Percentiles rank a stretch among this genome's conserved stretches.
Evolutionary conservation across 1,140 invertebrate species (phyloP).

Genomic region (Meloidogyne chitwoodi): DNA sequence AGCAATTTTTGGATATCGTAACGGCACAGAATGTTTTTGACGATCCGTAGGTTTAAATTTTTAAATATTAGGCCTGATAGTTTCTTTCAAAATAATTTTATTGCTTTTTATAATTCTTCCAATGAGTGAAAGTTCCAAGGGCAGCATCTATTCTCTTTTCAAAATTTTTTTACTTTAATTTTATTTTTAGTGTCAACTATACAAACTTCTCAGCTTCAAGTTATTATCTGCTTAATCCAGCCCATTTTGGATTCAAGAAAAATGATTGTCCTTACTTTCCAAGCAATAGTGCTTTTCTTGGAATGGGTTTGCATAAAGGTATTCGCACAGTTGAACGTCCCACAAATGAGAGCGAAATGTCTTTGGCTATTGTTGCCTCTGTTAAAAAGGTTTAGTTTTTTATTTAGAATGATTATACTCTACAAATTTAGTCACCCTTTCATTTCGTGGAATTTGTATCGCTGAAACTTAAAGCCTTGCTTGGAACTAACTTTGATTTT

Average conservation of each 20-base stretch:
- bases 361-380: not conserved
- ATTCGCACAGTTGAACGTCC: slow-evolving; percentile 14
- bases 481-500: not conserved
- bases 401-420: not conserved
- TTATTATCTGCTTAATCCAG: slow-evolving; percentile 20
- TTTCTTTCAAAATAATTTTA: no score
- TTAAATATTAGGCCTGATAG: slow-evolving; percentile 29
- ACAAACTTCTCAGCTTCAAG: slow-evolving; percentile 4
- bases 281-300: slow-evolving; percentile 23
- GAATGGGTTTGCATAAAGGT: slow-evolving; percentile 22
- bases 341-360: not conserved
- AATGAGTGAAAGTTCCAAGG: no score
- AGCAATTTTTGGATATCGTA: slow-evolving; percentile 29
- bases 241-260: not conserved
- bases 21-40: slow-evolving; percentile 21
- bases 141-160: not conserved
- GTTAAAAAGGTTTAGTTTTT: slow-evolving; percentile 19
- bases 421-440: slow-evolving; percentile 21
- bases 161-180: not conserved
- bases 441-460: slow-evolving; percentile 9
- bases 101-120: no score
- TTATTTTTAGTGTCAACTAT: not conserved
- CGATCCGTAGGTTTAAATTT: slow-evolving; percentile 8
- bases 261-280: slow-evolving; percentile 12
- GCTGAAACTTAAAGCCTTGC: not conserved